Evolutionary conservation across 1,140 invertebrate species (phyloP), one percentile per base, ranked within the genome.

Genomic region (Planococcus citri): DNA sequence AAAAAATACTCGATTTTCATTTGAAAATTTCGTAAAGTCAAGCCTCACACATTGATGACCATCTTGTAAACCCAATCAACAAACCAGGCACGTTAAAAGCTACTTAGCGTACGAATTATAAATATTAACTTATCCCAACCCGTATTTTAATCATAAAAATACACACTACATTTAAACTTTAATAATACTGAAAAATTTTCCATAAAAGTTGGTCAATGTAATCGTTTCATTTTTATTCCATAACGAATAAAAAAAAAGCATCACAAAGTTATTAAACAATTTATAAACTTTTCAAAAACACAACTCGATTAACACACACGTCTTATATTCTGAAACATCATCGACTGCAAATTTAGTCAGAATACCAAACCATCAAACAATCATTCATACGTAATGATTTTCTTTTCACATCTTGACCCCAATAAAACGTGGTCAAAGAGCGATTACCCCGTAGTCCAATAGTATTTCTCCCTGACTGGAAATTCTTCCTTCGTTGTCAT

Each of bases 181-280:
- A 51, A 51, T 51, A 51, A 51, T 51, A 51, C 41, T 51, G 41
- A 51, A 51, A 51, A 51, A 9, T 51, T 51, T 51, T 51, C n/a
- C 41, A 51, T 17, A 20, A 51, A 51, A 51, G 17, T 51, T 17
- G 41, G 41, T 51, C 41, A 51, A 51, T 17, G n/a, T 17, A 51
- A 51, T 17, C 10, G 3, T 51, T 51, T 20, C 41, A 14, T 51
- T 51, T 51, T 51, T 51, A 51, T 51, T 51, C 41, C 12, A 6
- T 33, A 20, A 20, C 41, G 41, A 51, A 51, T 51, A 51, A 51
- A 51, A 51, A 51, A 51, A 51, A n/a, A n/a, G n/a, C n/a, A 51
- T 51, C 41, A 51, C 41, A 51, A 8, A 6, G 33, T n/a, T n/a
- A 33, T 33, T 33, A 33, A 33, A 33, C 12, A 33, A 33, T 33